Conservation (phyloP, 2,113 vertebrate species). For the Trematocara macrostoma region DNA sequence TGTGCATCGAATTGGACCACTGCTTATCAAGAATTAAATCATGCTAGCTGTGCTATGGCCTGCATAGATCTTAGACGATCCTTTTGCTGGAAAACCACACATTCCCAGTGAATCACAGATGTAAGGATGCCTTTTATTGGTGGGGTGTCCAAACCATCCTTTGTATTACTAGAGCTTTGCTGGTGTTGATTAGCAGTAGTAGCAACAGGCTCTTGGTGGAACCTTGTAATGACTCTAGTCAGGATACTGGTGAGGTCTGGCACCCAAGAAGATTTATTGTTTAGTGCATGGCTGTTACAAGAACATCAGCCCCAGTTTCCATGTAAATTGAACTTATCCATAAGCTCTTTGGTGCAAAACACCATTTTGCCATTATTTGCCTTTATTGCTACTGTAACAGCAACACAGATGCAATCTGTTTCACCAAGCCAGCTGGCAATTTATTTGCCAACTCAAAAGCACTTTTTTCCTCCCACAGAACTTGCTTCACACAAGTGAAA, state of each 20-base stretch:
- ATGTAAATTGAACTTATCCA: not conserved
- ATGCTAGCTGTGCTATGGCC: not conserved
- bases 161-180: not conserved
- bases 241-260: not conserved
- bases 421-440: not conserved
- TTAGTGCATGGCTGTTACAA: not conserved
- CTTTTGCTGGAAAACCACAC: not conserved
- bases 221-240: not conserved
- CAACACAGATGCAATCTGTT: not conserved
- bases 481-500: not conserved
- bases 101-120: not conserved
- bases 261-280: not conserved
- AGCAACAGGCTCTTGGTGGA: not conserved
- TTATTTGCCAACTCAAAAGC: not conserved
- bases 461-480: not conserved
- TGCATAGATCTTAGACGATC: accelerated
- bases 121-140: not conserved
- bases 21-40: not conserved
- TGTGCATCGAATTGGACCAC: not conserved
- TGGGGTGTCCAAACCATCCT: not conserved
- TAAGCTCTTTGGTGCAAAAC: not conserved
- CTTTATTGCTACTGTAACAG: not conserved
- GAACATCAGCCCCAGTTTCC: not conserved
- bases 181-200: not conserved
- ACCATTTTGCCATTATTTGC: not conserved